A percentile compares a stretch with the other conserved stretches of the same genome.
phyloP scores from a whole-genome alignment of 2,113 vertebrate species.

The Hiodon alosoides region DNA sequence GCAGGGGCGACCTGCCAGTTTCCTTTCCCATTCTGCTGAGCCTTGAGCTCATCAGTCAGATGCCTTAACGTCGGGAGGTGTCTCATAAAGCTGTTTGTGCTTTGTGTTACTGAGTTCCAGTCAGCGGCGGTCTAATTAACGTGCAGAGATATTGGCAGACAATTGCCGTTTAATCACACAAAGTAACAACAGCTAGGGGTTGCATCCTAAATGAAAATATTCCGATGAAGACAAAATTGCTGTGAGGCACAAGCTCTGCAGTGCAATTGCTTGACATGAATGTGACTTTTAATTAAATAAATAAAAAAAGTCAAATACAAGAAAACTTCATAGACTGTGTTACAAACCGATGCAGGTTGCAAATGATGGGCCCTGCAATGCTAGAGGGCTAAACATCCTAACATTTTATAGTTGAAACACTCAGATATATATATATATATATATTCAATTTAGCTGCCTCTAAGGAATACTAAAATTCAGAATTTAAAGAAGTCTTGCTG shows the following conservation, averaged over 20 bases:
- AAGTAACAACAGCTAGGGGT: conserved; percentile 44
- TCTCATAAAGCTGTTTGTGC: conserved; percentile 23
- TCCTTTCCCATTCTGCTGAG: not conserved
- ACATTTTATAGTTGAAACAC: conserved; percentile 18
- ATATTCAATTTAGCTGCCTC: not conserved
- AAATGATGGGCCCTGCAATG: conserved; percentile 48
- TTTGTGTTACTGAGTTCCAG: conserved; percentile 32
- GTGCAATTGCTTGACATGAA: conserved; percentile 52
- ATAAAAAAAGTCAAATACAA: conserved; percentile 39
- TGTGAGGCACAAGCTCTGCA: conserved; percentile 47
- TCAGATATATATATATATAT: conserved; percentile 17
- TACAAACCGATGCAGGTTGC: conserved; percentile 35
- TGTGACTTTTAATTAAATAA: conserved; percentile 62
- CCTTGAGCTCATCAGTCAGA: conserved; percentile 17
- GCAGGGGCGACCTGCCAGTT: not conserved
- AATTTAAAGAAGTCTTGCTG: not conserved
- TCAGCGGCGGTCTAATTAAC: conserved; percentile 51
- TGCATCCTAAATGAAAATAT: conserved; percentile 56
- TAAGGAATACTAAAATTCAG: conserved; percentile 1
- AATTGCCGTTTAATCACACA: conserved; percentile 58
- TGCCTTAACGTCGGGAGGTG: not conserved
- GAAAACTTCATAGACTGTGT: conserved; percentile 32
- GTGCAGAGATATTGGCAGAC: conserved; percentile 53
- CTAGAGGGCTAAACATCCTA: conserved; percentile 36
- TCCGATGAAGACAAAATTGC: conserved; percentile 52